Conservation (phyloP, 2,888 invertebrate genomes). For the Drosophila ochracea region DNA sequence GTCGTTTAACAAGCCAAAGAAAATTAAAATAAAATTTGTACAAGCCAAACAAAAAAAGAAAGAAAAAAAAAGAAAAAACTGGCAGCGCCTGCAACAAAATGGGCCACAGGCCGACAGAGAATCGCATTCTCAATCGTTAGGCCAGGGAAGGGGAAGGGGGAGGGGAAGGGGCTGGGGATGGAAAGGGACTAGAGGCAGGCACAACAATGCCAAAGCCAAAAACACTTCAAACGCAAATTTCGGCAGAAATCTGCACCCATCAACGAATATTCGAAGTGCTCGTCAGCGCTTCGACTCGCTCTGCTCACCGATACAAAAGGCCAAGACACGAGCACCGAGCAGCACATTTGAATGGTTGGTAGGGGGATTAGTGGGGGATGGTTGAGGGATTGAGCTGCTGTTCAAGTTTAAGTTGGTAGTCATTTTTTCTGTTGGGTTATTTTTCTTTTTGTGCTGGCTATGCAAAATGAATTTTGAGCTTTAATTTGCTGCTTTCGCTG, state of each 20-base stretch:
- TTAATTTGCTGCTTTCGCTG: conserved; percentile 76
- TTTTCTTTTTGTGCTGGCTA: conserved; percentile 36
- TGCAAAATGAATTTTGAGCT: conserved; percentile 77
- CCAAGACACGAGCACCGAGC: conserved; percentile 46
- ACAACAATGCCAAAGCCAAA: conserved; percentile 58
- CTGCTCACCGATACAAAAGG: conserved; percentile 42
- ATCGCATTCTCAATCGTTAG: conserved; percentile 2
- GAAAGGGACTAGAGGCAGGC: background rate
- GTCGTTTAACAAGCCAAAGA: conserved; percentile 33
- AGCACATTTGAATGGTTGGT: background rate
- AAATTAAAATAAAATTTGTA: conserved; percentile 68
- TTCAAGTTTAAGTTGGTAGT: conserved; percentile 20
- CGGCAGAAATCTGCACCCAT: conserved; percentile 82
- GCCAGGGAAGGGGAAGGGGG: background rate
- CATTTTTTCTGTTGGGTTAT: conserved; percentile 1
- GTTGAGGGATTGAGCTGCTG: conserved; percentile 1
- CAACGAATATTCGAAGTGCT: conserved; percentile 63
- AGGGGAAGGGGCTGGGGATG: background rate
- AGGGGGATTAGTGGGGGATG: background rate
- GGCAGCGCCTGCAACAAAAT: conserved; percentile 49
- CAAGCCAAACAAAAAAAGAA: conserved; percentile 2
- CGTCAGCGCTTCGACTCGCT: conserved; percentile 49
- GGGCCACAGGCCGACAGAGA: conserved; percentile 34
- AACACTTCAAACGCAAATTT: conserved; percentile 81
- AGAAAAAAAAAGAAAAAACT: conserved; percentile 1